These are phyloP conservation scores for Yponomeuta plumbellus DNA, from an alignment of 2,888 invertebrate species.

Conservation along the genomic window DNA sequence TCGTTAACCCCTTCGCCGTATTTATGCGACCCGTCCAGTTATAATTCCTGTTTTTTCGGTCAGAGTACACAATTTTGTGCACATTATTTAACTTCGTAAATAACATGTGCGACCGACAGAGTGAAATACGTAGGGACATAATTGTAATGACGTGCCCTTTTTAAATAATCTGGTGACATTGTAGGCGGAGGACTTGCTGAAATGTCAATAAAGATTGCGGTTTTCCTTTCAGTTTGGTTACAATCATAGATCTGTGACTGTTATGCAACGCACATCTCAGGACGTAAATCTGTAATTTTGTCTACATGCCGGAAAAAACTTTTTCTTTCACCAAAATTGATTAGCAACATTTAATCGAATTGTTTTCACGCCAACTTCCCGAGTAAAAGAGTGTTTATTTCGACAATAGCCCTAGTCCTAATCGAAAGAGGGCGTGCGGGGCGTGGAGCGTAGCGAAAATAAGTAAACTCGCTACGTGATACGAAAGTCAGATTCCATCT, in stretches of 20 bases:
- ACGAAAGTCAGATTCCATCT: conserved; percentile 48
- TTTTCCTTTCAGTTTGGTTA: too few species aligned
- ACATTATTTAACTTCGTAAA: conserved; percentile 6
- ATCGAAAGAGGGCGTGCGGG: conserved; percentile 23
- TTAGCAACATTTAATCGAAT: not conserved
- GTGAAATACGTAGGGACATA: not conserved
- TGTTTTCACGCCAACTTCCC: not conserved
- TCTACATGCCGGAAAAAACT: conserved; percentile 47
- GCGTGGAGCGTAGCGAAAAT: conserved; percentile 57
- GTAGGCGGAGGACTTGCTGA: too few species aligned
- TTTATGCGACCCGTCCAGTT: conserved; percentile 17
- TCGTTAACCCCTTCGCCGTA: conserved; percentile 26
- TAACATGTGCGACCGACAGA: not conserved
- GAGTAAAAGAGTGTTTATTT: not conserved
- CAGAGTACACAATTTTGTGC: not conserved
- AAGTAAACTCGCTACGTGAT: conserved; percentile 65
- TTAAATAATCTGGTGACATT: too few species aligned
- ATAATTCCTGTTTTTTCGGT: conserved; percentile 2
- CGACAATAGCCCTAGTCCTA: not conserved
- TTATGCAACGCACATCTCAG: too few species aligned
- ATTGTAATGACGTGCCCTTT: not conserved
- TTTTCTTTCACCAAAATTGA: conserved; percentile 27
- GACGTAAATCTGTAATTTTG: not conserved
- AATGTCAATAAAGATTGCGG: too few species aligned
- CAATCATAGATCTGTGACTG: too few species aligned